Evolutionary conservation across 2,888 invertebrate genomes (phyloP), one percentile per base, ranked within the genome.

Genomic region (Eupithecia vulgata): DNA sequence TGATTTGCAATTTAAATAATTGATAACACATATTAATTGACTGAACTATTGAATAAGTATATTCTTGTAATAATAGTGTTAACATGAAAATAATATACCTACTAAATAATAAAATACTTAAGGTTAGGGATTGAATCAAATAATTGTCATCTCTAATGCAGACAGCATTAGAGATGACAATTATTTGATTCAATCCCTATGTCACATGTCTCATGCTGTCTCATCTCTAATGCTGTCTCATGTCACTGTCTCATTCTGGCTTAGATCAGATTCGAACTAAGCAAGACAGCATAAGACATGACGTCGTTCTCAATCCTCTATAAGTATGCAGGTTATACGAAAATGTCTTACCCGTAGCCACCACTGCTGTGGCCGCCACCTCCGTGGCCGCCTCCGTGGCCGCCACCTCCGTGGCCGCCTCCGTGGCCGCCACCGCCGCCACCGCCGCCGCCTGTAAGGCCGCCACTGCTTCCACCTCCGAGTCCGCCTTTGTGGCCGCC

Each of bases 271-370:
- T 45, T n/a, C 45, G 1, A 45, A 45, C 45, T 45, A 7, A 15
- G 42, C 45, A 45, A 1, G 45, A 45, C 17, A 7, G n/a, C 10
- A 48, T 21, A 3, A n/a, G 8, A 15, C 48, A n/a, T n/a, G 21
- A 25, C 25, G 52, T 25, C 21, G 12, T 25, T 57, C 48, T 13
- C 12, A 25, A 57, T 57, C 25, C 8, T 48, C 3, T 0, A 21
- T n/a, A 52, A 21, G 25, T 25, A 21, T 0, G 25, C n/a, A 5
- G 57, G 25, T 25, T 57, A 25, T 57, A 57, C 25, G 57, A 25
- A 25, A 57, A 52, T 48, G n/a, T 21, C 40, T 65, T 65, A 90
- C 89, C 89, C 87, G 75, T 88, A 78, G 1, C 81, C 75, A 1
- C 81, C 79, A 42, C 30, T 30, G 30, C 30, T 30, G 30, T 30